phyloP scores from a whole-genome alignment of 2,113 vertebrate species.

The Callospermophilus lateralis region DNA sequence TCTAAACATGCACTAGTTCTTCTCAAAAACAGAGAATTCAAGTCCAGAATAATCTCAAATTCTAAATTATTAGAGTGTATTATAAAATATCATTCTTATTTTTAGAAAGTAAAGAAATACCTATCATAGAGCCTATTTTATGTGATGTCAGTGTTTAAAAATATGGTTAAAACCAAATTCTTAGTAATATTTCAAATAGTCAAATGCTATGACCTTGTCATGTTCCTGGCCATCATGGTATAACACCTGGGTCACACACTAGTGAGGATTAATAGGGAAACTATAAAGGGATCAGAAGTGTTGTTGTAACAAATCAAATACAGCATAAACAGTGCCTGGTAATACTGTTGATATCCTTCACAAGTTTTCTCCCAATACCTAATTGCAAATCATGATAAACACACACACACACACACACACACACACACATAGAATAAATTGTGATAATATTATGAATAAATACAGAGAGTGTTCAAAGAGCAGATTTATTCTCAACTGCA shows the following conservation, averaged over 20 bases:
- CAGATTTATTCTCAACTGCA: background rate
- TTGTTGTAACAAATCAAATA: slow-evolving; percentile 69
- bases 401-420: background rate
- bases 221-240: slow-evolving; percentile 63
- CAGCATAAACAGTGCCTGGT: background rate
- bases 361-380: background rate
- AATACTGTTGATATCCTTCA: background rate
- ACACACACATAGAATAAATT: background rate
- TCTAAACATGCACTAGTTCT: background rate
- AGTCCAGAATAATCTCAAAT: slow-evolving; percentile 42
- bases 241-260: slow-evolving; percentile 72
- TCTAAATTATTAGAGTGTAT: slow-evolving; percentile 34
- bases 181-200: slow-evolving; percentile 72
- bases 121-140: slow-evolving; percentile 74
- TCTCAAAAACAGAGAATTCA: slow-evolving; percentile 57
- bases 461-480: background rate
- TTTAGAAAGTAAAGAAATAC: slow-evolving; percentile 59
- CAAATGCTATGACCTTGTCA: slow-evolving; percentile 81
- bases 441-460: background rate
- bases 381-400: background rate
- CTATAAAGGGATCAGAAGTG: slow-evolving; percentile 75
- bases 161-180: slow-evolving; percentile 66
- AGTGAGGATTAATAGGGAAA: slow-evolving; percentile 84
- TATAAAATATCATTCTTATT: slow-evolving; percentile 73
- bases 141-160: slow-evolving; percentile 65